Evolutionary conservation across 2,113 vertebrate genomes (phyloP).

Genomic region (Clarias magur): DNA sequence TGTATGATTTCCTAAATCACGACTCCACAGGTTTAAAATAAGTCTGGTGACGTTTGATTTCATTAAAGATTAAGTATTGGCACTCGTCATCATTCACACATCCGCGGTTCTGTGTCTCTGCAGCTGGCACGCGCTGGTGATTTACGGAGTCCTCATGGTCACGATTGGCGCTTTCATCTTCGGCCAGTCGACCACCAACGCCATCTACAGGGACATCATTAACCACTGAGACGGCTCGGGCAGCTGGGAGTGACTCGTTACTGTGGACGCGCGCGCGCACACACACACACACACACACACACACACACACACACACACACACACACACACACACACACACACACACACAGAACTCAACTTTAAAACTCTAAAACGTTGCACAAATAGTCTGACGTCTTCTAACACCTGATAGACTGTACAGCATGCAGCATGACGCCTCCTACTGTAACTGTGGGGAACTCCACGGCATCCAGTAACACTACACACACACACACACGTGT

Average conservation of each 20-base stretch:
- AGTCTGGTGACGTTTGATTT: background rate
- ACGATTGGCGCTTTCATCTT: slow-evolving; percentile 85
- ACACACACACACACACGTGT: background rate
- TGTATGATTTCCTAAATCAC: background rate
- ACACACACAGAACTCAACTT: background rate
- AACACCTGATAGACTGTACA: background rate
- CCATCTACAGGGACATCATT: slow-evolving; percentile 70
- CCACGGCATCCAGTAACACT: background rate
- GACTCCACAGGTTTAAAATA: background rate
- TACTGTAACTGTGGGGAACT: background rate
- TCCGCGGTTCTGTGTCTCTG: slow-evolving; percentile 13
- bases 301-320: background rate
- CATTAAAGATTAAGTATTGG: background rate
- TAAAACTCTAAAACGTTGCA: background rate
- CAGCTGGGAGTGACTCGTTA: background rate
- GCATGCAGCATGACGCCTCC: slow-evolving; percentile 28
- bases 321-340: too few relatives aligned
- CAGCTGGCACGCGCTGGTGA: slow-evolving; percentile 88
- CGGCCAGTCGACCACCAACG: slow-evolving; percentile 82
- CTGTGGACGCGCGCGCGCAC: background rate
- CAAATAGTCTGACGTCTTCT: background rate
- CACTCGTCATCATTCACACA: background rate
- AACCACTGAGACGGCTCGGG: slow-evolving; percentile 12
- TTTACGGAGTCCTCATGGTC: slow-evolving; percentile 80
- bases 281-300: too few relatives aligned